Percentiles rank a stretch among this genome's conserved stretches.
These are phyloP conservation scores for Drosophila mauritiana DNA, from an alignment of 1,140 invertebrate genomes.

Conservation along the genomic window DNA sequence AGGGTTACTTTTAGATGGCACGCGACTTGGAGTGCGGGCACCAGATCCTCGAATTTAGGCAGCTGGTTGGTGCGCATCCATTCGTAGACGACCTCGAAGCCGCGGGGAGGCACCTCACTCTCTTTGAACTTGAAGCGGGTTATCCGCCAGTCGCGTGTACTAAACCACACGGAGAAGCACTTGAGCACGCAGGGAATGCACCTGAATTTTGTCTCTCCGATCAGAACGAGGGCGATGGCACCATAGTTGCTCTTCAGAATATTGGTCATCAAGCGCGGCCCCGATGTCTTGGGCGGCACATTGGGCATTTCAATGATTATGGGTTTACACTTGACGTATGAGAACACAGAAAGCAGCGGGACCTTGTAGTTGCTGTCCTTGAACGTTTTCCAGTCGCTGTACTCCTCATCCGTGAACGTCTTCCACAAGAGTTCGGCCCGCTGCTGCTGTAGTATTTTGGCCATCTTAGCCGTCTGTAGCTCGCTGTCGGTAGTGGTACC, in stretches of 20 bases:
- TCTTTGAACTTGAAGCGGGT: not conserved
- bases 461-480: no score
- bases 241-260: not conserved
- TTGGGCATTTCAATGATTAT: not conserved
- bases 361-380: not conserved
- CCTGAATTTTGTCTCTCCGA: not conserved
- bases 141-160: not conserved
- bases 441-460: not conserved
- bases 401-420: slow-evolving; percentile 6
- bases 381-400: not conserved
- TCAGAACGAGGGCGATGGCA: not conserved
- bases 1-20: slow-evolving; percentile 9
- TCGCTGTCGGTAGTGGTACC: no score
- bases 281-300: not conserved
- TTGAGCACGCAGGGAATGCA: slow-evolving; percentile 9
- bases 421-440: not conserved
- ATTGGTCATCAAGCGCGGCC: not conserved
- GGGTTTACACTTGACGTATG: not conserved
- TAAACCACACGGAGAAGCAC: slow-evolving; percentile 23
- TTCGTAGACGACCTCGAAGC: slow-evolving; percentile 21
- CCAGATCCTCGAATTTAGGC: accelerated
- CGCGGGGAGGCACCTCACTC: not conserved
- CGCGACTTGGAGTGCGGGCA: slow-evolving; percentile 20
- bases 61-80: slow-evolving; percentile 27
- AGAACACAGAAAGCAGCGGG: slow-evolving; percentile 3